Conservation (phyloP, 2,888 invertebrate genomes). For the Fragum whitleyi region DNA sequence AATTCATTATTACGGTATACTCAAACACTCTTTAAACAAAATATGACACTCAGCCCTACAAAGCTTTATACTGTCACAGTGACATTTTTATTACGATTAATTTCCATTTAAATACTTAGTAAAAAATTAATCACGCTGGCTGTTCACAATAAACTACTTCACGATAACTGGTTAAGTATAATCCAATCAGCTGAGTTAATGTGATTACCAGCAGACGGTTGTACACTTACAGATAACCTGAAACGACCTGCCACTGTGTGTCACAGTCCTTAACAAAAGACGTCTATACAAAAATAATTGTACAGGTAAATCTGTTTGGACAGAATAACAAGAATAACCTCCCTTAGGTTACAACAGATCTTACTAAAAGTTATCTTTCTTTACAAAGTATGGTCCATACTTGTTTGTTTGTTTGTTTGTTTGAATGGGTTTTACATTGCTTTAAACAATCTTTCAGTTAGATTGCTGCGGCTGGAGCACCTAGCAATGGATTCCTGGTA, state of each 20-base stretch:
- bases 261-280: conserved; percentile 22
- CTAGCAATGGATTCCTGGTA: no score
- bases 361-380: conserved; percentile 7
- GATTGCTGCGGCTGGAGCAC: no score
- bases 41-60: background rate
- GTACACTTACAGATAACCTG: conserved; percentile 15
- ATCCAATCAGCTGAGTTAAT: conserved; percentile 23
- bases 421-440: no score
- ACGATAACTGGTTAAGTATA: conserved; percentile 16
- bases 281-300: conserved; percentile 5
- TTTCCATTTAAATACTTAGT: background rate
- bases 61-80: background rate
- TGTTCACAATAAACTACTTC: background rate
- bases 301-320: conserved; percentile 18
- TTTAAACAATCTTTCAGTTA: no score
- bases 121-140: conserved; percentile 12
- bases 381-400: background rate
- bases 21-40: no score
- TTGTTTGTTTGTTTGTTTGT: no score
- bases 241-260: conserved; percentile 9
- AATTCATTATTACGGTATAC: no score
- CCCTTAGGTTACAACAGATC: background rate
- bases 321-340: conserved; percentile 1
- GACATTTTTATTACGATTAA: conserved; percentile 21
- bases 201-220: conserved; percentile 12